Conservation (phyloP, 2,888 invertebrate species). For the Cacoxenus indagator region DNA sequence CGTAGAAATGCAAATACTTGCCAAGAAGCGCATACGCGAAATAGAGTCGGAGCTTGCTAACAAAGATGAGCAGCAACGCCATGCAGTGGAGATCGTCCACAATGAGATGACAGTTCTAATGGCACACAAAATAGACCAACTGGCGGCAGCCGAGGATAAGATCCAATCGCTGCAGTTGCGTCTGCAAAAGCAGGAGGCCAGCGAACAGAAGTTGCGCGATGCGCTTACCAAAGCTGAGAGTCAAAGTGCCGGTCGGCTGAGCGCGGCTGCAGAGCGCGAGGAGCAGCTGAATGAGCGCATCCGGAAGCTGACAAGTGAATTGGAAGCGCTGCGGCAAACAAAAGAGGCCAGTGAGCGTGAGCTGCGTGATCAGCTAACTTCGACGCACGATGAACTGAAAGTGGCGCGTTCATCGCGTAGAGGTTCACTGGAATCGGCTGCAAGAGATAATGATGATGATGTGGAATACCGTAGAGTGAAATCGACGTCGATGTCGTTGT, state of each 20-base stretch:
- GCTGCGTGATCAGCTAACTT: slow-evolving; percentile 65
- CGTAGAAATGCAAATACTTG: slow-evolving; percentile 63
- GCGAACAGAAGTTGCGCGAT: slow-evolving; percentile 59
- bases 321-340: slow-evolving; percentile 57
- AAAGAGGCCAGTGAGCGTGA: slow-evolving; percentile 65
- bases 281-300: slow-evolving; percentile 64
- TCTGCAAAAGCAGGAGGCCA: slow-evolving; percentile 50
- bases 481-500: not conserved
- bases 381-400: slow-evolving; percentile 67
- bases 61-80: slow-evolving; percentile 59
- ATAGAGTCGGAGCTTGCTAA: slow-evolving; percentile 60
- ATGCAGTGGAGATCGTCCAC: slow-evolving; percentile 56
- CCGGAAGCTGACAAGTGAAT: slow-evolving; percentile 60
- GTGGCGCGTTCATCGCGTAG: slow-evolving; percentile 49
- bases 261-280: slow-evolving; percentile 58
- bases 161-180: slow-evolving; percentile 58
- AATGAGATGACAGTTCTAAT: slow-evolving; percentile 59
- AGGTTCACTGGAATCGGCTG: slow-evolving; percentile 57
- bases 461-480: not conserved
- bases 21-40: slow-evolving; percentile 59
- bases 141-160: slow-evolving; percentile 69
- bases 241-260: slow-evolving; percentile 52
- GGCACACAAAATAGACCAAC: slow-evolving; percentile 63
- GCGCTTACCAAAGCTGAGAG: slow-evolving; percentile 58
- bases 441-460: slow-evolving; percentile 71